phyloP scores from a whole-genome alignment of 2,888 invertebrate species.

The Hybos culiciformis region DNA sequence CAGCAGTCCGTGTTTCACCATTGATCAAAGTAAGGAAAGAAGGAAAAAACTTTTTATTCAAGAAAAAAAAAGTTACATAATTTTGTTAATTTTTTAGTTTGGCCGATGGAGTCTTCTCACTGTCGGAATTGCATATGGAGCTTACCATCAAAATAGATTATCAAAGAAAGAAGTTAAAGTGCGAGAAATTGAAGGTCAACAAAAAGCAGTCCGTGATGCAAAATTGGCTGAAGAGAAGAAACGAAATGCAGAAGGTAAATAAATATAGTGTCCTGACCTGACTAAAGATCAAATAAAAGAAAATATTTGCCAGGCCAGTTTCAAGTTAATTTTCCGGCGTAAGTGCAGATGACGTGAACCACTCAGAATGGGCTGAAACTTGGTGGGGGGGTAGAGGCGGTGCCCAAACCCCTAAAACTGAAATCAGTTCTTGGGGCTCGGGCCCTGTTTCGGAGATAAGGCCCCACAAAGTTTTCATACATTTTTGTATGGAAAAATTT shows the following conservation, averaged over 20 bases:
- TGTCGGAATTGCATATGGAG: constrained; percentile 61
- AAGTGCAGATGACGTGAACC: no score
- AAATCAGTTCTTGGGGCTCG: no score
- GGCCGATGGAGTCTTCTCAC: constrained; percentile 66
- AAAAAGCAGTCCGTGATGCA: constrained; percentile 53
- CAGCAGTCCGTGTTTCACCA: constrained; percentile 68
- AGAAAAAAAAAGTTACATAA: not conserved
- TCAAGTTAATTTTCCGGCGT: no score
- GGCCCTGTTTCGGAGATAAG: no score
- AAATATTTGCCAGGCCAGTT: no score
- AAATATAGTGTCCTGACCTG: no score
- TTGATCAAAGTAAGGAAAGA: constrained; percentile 53
- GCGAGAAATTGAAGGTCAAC: constrained; percentile 52
- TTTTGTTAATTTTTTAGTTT: constrained; percentile 42
- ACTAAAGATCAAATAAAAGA: no score
- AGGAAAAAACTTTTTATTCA: not conserved
- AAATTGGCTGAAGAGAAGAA: constrained; percentile 61
- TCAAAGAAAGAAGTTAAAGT: constrained; percentile 49
- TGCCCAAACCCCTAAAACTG: no score
- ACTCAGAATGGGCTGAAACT: no score
- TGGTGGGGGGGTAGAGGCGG: no score
- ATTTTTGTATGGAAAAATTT: no score
- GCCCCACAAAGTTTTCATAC: no score
- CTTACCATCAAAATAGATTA: constrained; percentile 53
- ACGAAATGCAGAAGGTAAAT: constrained; percentile 42